Evolutionary conservation across 2,113 vertebrate genomes (phyloP), one percentile per base, ranked within the genome.

Genomic region (Lepus europaeus): DNA sequence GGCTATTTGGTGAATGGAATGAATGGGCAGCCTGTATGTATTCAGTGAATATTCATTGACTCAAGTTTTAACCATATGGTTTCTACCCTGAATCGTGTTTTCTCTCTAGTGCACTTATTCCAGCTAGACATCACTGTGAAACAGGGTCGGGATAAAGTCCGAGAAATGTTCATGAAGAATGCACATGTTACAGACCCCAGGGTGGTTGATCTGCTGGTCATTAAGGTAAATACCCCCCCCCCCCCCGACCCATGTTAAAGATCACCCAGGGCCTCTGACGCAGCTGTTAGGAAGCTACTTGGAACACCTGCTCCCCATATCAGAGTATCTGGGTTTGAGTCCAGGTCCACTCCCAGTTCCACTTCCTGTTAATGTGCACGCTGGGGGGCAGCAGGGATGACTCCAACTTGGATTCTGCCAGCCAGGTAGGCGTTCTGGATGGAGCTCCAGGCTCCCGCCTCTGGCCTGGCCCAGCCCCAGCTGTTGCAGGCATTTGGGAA

Each of bases 151-250:
- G 98, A 99, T 49, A 99, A 99, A 97, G 98, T 99, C 94, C 98
- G 99, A 91, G 99, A 99, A 94, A 98, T 99, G 98, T 99, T 99
- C 89, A 88, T 99, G 98, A 99, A 98, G 97, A 99, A 99, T 77
- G 98, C 98, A 36, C 99, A 99, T 0, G 20, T 99, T 83, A 99
- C 96, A 0, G 99, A 99, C 93, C 99, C 99, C 16, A 98, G 99
- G 12, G 98, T 99, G 87, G 98, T 99, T 36, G 99, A 99, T 97
- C 98, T 99, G 97, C 97, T 99, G 29, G 99, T 99, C 84, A 99
- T 99, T 93, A 99, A 99, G 99, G 99, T 99, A 99, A 89, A 25
- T 77, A 36, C 33, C 33, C n/a, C n/a, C n/a, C 45, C 23, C 14
- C 33, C 70, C 31, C 45, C 19, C 51, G 27, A 70, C 12, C 1